Base-by-base conservation (phyloP, 2,888 invertebrate species). In the Seira musarum region DNA sequence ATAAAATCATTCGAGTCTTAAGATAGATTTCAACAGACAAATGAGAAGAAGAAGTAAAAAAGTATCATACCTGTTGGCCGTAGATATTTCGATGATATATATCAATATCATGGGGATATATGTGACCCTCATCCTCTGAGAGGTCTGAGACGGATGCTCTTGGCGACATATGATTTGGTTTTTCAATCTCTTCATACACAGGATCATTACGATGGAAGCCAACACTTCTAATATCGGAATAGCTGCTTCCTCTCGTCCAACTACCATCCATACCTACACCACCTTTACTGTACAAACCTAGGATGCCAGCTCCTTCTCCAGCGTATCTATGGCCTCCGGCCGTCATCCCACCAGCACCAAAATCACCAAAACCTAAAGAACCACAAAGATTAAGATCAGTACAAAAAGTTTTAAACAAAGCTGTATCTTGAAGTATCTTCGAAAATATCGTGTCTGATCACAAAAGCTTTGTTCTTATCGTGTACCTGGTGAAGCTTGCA, bases 151-250 rank as follows among this genome's bases (percentile, higher is more conserved):
- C 82, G 74, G 87, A 87, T 64, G 85, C 85, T 67, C 87, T 84
- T 74, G 85, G 82, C 46, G 87, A 87, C 75, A 85, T 80, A 61
- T 84, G 83, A 82, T 84, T 82, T 64, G 87, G 85, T 82, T 85
- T 85, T 49, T 87, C 87, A 73, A 87, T 87, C 74, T 87, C 87
- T 75, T 86, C 87, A 69, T 87, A 87, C 8, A 87, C 85, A 17
- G 87, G 87, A 66, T 86, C 86, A 40, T 81, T 75, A 25, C 85
- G 71, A 64, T 77, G 80, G 57, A 74, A 82, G 69, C 82, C 84
- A 46, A 80, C 82, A 67, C 84, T 85, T 40, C 84, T 61, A 21
- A 86, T 84, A 80, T 85, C 85, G 8, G 85, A 86, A 70, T 87
- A 87, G 57, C 87, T 87, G 61, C 85, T 85, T 15, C 87, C 85